Conservation (phyloP, 1,140 invertebrate species). For the Nephila pilipes region DNA sequence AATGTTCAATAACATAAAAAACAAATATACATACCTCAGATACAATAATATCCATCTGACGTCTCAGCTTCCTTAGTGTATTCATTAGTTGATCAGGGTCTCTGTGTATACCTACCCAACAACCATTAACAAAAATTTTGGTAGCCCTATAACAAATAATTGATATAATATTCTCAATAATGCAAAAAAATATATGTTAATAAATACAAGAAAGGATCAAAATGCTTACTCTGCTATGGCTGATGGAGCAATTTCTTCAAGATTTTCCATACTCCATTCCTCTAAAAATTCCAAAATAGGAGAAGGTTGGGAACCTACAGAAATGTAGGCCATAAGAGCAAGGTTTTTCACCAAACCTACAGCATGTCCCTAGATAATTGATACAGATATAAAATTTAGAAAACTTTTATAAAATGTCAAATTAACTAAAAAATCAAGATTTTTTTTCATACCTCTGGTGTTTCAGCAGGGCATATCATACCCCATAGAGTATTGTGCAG, state of each 20-base stretch:
- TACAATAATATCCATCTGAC: conserved; percentile 99
- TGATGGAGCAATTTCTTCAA: conserved; percentile 98
- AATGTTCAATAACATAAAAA: too few relatives aligned
- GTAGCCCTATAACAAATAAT: conserved; percentile 86
- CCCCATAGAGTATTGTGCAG: conserved; percentile 99
- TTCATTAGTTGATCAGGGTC: conserved; percentile 99
- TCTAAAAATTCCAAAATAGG: conserved; percentile 99
- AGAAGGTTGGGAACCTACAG: conserved; percentile 98
- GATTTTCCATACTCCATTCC: conserved; percentile 99
- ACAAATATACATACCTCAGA: conserved; percentile 86
- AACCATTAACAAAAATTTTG: conserved; percentile 99
- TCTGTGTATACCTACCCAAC: conserved; percentile 99
- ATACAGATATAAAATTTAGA: neutral
- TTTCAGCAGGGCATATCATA: conserved; percentile 99
- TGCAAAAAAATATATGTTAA: too few relatives aligned
- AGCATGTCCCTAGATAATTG: conserved; percentile 83
- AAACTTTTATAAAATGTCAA: neutral
- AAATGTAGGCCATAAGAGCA: conserved; percentile 99
- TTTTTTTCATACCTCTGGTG: conserved; percentile 89
- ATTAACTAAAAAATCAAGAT: neutral
- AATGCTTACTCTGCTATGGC: conserved; percentile 89
- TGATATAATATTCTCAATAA: neutral
- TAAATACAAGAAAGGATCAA: neutral
- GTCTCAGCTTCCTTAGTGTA: conserved; percentile 95
- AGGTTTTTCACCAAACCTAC: conserved; percentile 97